These are phyloP conservation scores for Calephelis perditalis DNA, from an alignment of 2,888 invertebrate genomes.

Conservation along the genomic window DNA sequence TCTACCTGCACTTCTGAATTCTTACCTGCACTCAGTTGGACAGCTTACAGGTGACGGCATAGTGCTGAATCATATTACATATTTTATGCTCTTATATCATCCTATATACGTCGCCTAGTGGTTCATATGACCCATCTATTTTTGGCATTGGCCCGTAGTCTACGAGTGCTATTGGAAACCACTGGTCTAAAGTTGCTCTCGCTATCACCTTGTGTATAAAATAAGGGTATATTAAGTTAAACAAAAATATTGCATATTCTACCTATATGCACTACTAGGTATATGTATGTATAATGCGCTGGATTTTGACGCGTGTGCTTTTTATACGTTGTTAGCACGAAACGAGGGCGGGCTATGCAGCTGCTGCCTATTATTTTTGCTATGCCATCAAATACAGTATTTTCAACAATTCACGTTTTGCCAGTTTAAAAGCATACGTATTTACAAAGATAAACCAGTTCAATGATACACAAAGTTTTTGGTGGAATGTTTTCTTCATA, in stretches of 20 bases:
- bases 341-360: conserved; percentile 27
- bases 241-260: background rate
- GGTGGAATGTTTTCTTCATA: background rate
- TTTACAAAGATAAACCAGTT: conserved; percentile 8
- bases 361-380: conserved; percentile 27
- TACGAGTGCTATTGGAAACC: too few relatives aligned
- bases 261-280: conserved; percentile 7
- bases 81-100: too few relatives aligned
- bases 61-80: too few relatives aligned
- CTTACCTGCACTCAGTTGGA: too few relatives aligned
- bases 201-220: too few relatives aligned
- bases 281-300: conserved; percentile 13
- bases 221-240: background rate
- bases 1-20: too few relatives aligned
- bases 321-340: conserved; percentile 18
- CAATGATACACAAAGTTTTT: background rate
- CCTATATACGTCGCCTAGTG: too few relatives aligned
- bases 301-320: conserved; percentile 21
- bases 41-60: too few relatives aligned
- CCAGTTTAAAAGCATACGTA: conserved; percentile 2
- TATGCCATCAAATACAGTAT: conserved; percentile 21
- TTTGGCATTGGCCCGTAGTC: too few relatives aligned
- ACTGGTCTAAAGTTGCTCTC: too few relatives aligned
- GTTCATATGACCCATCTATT: too few relatives aligned
- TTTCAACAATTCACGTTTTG: conserved; percentile 15